A percentile compares a stretch with the other conserved stretches of the same genome.
phyloP scores from a whole-genome alignment of 2,113 vertebrate genomes.

The Gasterosteus aculeatus region DNA sequence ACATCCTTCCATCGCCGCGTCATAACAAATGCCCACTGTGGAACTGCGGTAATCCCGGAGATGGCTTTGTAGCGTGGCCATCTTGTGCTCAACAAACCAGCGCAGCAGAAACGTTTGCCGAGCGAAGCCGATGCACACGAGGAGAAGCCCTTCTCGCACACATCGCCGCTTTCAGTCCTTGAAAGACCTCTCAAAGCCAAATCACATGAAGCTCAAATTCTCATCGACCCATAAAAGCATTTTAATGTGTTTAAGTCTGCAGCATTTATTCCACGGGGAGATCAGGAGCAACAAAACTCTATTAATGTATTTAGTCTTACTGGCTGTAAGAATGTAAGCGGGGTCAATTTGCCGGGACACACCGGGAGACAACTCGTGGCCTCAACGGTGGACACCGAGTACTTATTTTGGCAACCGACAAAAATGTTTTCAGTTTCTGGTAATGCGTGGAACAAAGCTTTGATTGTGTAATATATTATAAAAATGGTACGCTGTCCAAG shows the following conservation, averaged over 20 bases:
- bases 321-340: slow-evolving; percentile 19
- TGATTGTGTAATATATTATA: slow-evolving; percentile 1
- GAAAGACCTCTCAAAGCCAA: slow-evolving; percentile 57
- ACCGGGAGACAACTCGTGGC: not conserved
- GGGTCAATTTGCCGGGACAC: not conserved
- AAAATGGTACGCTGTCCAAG: not conserved
- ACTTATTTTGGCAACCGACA: not conserved
- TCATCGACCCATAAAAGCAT: slow-evolving; percentile 65
- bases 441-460: not conserved
- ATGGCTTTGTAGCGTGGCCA: slow-evolving; percentile 46
- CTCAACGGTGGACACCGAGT: not conserved
- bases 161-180: slow-evolving; percentile 35
- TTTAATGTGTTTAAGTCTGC: slow-evolving; percentile 58
- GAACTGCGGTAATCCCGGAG: slow-evolving; percentile 40
- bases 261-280: slow-evolving; percentile 36
- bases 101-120: slow-evolving; percentile 32
- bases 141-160: slow-evolving; percentile 22
- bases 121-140: slow-evolving; percentile 26
- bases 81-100: slow-evolving; percentile 50
- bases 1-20: slow-evolving; percentile 1
- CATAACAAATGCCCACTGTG: slow-evolving; percentile 35
- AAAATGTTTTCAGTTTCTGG: not conserved
- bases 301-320: slow-evolving; percentile 36
- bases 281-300: slow-evolving; percentile 6
- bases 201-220: slow-evolving; percentile 51